A percentile compares a stretch with the other conserved stretches of the same genome.
These are phyloP conservation scores for Xestia ashworthii DNA, from an alignment of 2,888 invertebrate genomes.

Conservation along the genomic window DNA sequence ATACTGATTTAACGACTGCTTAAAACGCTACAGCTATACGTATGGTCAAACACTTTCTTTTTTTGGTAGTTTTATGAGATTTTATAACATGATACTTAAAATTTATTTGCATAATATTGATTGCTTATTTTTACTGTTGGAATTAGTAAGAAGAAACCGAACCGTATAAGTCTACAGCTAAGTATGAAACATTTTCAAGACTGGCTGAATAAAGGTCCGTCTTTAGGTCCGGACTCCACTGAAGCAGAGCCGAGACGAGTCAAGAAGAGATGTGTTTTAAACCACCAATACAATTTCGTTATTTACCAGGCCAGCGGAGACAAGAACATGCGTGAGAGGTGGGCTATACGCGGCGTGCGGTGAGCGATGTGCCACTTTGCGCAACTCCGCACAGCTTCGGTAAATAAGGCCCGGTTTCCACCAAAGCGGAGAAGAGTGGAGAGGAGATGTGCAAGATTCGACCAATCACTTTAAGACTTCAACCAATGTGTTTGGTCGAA, in stretches of 20 bases:
- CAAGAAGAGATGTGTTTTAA: background rate
- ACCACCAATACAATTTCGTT: background rate
- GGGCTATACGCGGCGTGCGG: too few species aligned
- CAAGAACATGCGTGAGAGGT: background rate
- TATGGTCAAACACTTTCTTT: constrained; percentile 67
- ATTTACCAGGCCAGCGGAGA: background rate
- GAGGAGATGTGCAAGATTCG: too few species aligned
- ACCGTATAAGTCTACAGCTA: background rate
- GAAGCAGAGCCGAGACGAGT: background rate
- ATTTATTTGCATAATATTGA: constrained; percentile 4
- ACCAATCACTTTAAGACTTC: too few species aligned
- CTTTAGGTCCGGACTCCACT: background rate
- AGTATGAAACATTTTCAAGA: background rate
- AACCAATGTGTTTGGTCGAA: too few species aligned
- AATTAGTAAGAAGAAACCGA: too few species aligned
- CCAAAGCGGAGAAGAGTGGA: too few species aligned
- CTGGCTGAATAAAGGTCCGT: background rate
- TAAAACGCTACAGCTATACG: constrained; percentile 73
- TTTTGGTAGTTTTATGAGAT: constrained; percentile 46
- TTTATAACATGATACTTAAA: background rate
- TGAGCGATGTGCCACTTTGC: background rate
- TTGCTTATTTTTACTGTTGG: background rate
- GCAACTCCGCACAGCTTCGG: background rate
- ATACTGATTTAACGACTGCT: constrained; percentile 80
- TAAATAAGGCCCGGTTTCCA: background rate